Evolutionary conservation across 2,888 invertebrate genomes (phyloP), one percentile per base, ranked within the genome.

Genomic region (Gymnoscelis rufifasciata): DNA sequence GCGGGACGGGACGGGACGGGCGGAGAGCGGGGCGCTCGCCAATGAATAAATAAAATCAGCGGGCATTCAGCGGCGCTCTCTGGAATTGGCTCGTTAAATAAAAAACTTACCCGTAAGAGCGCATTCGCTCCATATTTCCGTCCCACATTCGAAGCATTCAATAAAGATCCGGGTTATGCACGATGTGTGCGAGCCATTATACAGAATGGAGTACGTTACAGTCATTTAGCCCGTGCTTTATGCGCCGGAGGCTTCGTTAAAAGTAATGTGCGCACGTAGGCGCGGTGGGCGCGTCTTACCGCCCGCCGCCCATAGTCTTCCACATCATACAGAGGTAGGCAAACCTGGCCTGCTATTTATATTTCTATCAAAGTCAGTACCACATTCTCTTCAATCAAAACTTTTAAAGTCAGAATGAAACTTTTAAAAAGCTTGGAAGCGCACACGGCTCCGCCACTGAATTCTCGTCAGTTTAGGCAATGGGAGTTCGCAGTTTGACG

Each of bases 161-260:
- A 44, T 49, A 45, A 45, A 40, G 42, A 42, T 26, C 29, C 29
- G 38, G 35, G 38, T 35, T 45, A 42, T 44, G 35, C 41, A 42
- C 33, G 44, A 41, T 41, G 38, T 44, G 35, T 45, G 38, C 31
- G 44, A 37, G 43, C 41, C 44, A 41, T 44, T 49, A 48, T 47
- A 47, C 51, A 42, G 47, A 49, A 37, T 47, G 47, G 41, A 49
- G 50, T 43, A 48, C 48, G 45, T 41, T 47, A 47, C 44, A 51
- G 46, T 47, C 45, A 57, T 54, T 53, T 49, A 51, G 48, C 48
- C 47, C 31, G 43, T 36, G 41, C 40, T 43, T 29, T 33, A 41
- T 38, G 42, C 42, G 28, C 15, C 11, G 38, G 31, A 38, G 43
- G 35, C 38, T 47, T 39, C 52, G 46, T 50, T 47, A 45, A 54